Percentiles rank a stretch among this genome's conserved stretches.
phyloP scores from a whole-genome alignment of 2,113 vertebrate genomes.

The Sebastes fasciatus region DNA sequence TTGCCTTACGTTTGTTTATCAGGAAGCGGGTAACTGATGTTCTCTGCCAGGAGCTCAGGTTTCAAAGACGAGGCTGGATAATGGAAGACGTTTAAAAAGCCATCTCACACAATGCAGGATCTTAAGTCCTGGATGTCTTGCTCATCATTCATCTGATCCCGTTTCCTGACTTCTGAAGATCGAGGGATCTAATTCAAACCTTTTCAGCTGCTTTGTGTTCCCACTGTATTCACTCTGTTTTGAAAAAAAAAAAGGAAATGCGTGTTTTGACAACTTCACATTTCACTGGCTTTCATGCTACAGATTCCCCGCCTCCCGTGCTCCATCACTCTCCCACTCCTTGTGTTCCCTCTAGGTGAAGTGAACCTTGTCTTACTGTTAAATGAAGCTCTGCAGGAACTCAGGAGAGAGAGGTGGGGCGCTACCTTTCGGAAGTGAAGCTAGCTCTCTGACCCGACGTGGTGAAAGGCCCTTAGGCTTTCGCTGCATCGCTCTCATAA shows the following conservation, averaged over 20 bases:
- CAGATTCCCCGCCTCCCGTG: conserved; percentile 13
- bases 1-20: conserved; percentile 35
- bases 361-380: conserved; percentile 51
- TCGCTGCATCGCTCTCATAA: conserved; percentile 37
- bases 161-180: conserved; percentile 76
- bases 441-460: conserved; percentile 58
- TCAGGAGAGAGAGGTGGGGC: conserved; percentile 22
- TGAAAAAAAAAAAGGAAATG: conserved; percentile 51
- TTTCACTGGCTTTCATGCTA: conserved; percentile 58
- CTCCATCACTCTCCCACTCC: conserved; percentile 44
- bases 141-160: conserved; percentile 69
- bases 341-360: conserved; percentile 54
- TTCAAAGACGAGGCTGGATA: conserved; percentile 77
- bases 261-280: conserved; percentile 80
- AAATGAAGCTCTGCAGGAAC: conserved; percentile 44
- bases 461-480: conserved; percentile 52
- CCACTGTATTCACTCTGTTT: conserved; percentile 40
- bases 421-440: conserved; percentile 64
- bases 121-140: conserved; percentile 68
- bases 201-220: conserved; percentile 67
- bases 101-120: conserved; percentile 69
- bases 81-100: conserved; percentile 71
- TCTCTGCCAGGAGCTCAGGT: conserved; percentile 58
- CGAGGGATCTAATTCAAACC: conserved; percentile 69
- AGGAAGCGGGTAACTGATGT: conserved; percentile 42